A percentile compares a stretch with the other conserved stretches of the same genome.
phyloP scores from a whole-genome alignment of 2,888 invertebrate genomes.

The Cataglyphis livida region DNA sequence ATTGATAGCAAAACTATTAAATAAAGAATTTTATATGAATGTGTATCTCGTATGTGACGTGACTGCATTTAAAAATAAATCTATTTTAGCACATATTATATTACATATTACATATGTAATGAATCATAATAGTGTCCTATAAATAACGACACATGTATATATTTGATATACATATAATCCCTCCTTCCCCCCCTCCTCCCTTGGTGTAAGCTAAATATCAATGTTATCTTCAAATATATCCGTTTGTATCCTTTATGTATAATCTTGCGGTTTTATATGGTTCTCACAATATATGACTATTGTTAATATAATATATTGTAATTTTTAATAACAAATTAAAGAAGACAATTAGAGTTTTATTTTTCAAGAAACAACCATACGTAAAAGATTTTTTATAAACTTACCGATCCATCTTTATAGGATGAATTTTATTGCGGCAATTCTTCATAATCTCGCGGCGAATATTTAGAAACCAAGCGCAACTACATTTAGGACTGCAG shows the following conservation, averaged over 20 bases:
- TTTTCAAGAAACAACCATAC: background rate
- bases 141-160: background rate
- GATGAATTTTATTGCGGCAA: slow-evolving; percentile 73
- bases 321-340: background rate
- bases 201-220: background rate
- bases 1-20: background rate
- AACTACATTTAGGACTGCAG: slow-evolving; percentile 55
- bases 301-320: background rate
- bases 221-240: background rate
- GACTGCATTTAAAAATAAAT: background rate
- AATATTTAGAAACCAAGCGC: slow-evolving; percentile 74
- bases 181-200: too few species aligned
- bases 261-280: background rate
- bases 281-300: background rate
- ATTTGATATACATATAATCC: background rate
- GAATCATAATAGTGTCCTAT: background rate
- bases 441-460: slow-evolving; percentile 74
- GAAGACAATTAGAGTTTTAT: background rate
- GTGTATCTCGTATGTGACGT: background rate
- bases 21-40: background rate
- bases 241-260: too few species aligned
- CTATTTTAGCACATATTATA: background rate
- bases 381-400: slow-evolving; percentile 55
- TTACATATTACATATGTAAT: too few species aligned
- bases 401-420: slow-evolving; percentile 69